These are phyloP conservation scores for Chelonoidis abingdonii DNA, from an alignment of 2,113 vertebrate genomes.

Conservation along the genomic window DNA sequence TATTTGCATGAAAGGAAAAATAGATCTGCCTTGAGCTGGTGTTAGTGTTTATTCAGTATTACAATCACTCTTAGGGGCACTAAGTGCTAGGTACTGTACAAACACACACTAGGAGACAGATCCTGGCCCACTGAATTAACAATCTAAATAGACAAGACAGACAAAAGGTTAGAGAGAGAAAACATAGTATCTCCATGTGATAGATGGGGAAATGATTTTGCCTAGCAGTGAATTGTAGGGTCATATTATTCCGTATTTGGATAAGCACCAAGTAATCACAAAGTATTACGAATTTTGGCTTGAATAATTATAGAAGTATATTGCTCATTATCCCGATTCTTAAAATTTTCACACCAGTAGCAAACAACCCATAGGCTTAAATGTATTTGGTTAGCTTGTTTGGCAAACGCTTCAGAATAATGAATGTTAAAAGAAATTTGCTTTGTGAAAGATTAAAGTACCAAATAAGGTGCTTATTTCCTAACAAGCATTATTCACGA, in stretches of 20 bases:
- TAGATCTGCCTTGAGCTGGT: constrained; percentile 8
- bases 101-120: background rate
- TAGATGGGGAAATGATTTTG: background rate
- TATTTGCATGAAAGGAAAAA: constrained; percentile 56
- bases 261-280: background rate
- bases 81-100: background rate
- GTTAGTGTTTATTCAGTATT: background rate
- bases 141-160: background rate
- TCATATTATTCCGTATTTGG: background rate
- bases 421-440: background rate
- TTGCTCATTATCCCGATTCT: background rate
- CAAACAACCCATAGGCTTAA: background rate
- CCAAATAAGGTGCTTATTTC: background rate
- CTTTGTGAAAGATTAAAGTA: background rate
- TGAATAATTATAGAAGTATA: background rate
- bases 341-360: background rate
- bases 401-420: background rate
- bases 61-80: background rate
- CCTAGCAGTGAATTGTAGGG: background rate
- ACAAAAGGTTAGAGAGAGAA: background rate
- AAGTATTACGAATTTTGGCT: background rate
- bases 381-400: background rate
- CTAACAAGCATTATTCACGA: background rate
- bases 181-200: background rate
- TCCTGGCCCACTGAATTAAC: background rate